Conservation (phyloP, 2,113 vertebrate species). For the Vimba vimba region DNA sequence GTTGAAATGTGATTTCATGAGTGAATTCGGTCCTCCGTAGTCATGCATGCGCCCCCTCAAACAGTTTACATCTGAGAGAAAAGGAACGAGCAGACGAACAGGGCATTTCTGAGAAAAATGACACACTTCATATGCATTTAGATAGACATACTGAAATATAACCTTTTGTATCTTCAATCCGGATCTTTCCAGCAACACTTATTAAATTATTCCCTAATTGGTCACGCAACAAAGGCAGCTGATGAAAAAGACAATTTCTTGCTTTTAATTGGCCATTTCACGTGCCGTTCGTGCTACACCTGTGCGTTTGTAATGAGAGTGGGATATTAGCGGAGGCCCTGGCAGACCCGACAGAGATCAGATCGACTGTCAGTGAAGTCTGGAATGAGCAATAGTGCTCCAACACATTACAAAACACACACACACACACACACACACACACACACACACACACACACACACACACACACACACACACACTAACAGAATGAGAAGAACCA, state of each 20-base stretch:
- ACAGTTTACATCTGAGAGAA: constrained; percentile 39
- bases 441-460: constrained; percentile 14
- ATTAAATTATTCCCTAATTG: constrained; percentile 96
- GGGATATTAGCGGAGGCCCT: constrained; percentile 87
- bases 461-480: constrained; percentile 16
- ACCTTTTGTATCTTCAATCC: constrained; percentile 89
- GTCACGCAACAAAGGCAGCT: constrained; percentile 90
- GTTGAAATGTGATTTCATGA: constrained; percentile 57
- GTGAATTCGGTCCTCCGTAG: constrained; percentile 50
- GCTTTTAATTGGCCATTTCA: constrained; percentile 95
- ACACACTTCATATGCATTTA: constrained; percentile 74
- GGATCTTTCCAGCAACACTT: constrained; percentile 83
- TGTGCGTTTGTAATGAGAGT: constrained; percentile 91
- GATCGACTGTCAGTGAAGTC: constrained; percentile 68
- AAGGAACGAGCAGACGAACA: constrained; percentile 17
- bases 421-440: constrained; percentile 16
- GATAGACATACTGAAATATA: constrained; percentile 82
- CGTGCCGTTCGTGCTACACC: constrained; percentile 87
- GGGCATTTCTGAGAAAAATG: constrained; percentile 55
- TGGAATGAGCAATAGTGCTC: constrained; percentile 27
- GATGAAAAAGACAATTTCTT: constrained; percentile 92
- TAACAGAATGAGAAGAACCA: constrained; percentile 31
- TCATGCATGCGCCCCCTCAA: constrained; percentile 22
- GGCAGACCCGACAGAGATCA: constrained; percentile 87
- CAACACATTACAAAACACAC: constrained; percentile 31